phyloP scores from a whole-genome alignment of 2,888 invertebrate species.

The Nymphalis polychloros region DNA sequence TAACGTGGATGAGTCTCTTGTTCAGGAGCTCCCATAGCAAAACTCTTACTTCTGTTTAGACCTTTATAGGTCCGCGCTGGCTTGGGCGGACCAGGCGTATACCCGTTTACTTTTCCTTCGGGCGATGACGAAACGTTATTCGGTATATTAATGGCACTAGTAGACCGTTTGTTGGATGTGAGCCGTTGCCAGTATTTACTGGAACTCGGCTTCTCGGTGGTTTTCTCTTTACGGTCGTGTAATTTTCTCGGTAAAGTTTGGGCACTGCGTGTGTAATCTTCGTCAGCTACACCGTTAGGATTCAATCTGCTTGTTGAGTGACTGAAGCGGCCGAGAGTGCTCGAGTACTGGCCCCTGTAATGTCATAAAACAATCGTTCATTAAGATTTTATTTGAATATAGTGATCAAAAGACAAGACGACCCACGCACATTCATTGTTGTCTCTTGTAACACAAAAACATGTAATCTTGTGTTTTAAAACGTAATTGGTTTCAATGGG shows the following conservation, averaged over 20 bases:
- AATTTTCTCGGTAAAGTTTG: constrained; percentile 89
- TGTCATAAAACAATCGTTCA: constrained; percentile 49
- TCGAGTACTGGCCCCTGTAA: constrained; percentile 86
- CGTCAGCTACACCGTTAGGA: constrained; percentile 76
- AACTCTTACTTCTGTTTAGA: constrained; percentile 90
- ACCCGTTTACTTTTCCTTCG: constrained; percentile 72
- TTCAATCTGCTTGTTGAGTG: constrained; percentile 89
- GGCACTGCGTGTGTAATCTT: constrained; percentile 82
- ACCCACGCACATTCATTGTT: constrained; percentile 71
- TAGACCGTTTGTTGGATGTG: constrained; percentile 80
- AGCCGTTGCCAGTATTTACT: constrained; percentile 76
- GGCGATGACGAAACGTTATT: constrained; percentile 61
- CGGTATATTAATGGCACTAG: constrained; percentile 85
- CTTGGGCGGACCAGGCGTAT: constrained; percentile 85
- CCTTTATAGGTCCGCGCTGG: constrained; percentile 90
- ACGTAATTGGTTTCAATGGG: constrained; percentile 73
- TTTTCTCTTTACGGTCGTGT: constrained; percentile 76
- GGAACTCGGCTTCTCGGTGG: constrained; percentile 68
- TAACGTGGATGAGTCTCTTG: constrained; percentile 75
- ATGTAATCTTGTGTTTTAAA: constrained; percentile 59
- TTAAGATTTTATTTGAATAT: constrained; percentile 54
- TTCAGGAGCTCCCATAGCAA: constrained; percentile 88
- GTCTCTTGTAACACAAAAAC: constrained; percentile 66
- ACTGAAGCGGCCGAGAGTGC: constrained; percentile 91
- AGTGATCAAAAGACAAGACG: constrained; percentile 50